phyloP scores from a whole-genome alignment of 2,113 vertebrate genomes.

The Alouatta palliata region DNA sequence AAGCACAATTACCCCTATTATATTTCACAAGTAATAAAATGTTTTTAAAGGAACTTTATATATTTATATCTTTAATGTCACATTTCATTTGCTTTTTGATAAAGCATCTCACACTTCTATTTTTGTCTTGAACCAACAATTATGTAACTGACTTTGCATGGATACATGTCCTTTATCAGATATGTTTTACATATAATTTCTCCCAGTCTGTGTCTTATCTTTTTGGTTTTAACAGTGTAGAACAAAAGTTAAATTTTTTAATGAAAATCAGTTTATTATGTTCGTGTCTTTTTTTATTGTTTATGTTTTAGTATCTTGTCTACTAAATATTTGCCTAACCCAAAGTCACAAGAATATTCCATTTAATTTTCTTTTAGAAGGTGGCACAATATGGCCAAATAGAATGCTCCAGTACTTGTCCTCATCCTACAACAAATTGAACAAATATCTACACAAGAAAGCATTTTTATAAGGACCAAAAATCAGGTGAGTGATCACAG shows the following conservation, averaged over 20 bases:
- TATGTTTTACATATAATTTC: background rate
- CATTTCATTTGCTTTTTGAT: background rate
- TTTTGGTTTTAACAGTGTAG: background rate
- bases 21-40: background rate
- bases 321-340: background rate
- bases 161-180: background rate
- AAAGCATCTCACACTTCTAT: background rate
- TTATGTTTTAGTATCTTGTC: background rate
- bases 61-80: background rate
- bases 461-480: too few relatives aligned
- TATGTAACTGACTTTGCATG: background rate
- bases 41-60: background rate
- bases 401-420: too few relatives aligned
- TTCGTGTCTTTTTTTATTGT: background rate
- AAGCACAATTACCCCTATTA: background rate
- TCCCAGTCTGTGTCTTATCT: background rate
- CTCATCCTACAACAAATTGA: too few relatives aligned
- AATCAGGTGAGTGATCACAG: too few relatives aligned
- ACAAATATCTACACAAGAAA: too few relatives aligned
- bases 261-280: background rate
- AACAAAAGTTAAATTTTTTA: background rate
- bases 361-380: background rate
- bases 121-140: background rate
- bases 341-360: background rate
- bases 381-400: too few relatives aligned